Conservation (phyloP, 2,113 vertebrate genomes). For the Okapia johnstoni region DNA sequence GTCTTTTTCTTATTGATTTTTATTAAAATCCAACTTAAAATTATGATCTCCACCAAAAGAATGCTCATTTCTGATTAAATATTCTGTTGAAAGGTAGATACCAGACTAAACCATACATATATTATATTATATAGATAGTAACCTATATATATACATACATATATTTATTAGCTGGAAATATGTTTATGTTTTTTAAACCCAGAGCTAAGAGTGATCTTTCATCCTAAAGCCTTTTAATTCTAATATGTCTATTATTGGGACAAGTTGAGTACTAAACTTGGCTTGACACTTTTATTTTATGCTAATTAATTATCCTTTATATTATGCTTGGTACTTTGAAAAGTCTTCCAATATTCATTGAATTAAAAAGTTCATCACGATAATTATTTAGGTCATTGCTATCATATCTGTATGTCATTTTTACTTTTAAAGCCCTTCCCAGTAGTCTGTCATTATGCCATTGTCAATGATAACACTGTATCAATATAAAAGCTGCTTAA, state of each 20-base stretch:
- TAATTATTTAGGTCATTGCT: background rate
- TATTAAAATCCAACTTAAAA: background rate
- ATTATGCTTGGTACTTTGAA: background rate
- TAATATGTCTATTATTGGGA: background rate
- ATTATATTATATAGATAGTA: background rate
- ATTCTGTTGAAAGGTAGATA: background rate
- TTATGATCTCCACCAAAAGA: background rate
- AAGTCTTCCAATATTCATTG: background rate
- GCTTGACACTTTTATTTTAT: background rate
- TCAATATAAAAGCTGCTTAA: background rate
- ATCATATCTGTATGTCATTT: background rate
- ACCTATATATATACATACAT: background rate
- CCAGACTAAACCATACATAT: background rate
- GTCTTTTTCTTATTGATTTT: background rate
- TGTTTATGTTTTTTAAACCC: background rate
- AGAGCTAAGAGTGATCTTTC: background rate
- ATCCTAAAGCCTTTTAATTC: background rate
- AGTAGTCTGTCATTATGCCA: background rate
- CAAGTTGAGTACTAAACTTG: background rate
- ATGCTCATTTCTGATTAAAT: background rate
- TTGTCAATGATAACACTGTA: background rate
- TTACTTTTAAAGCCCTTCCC: background rate
- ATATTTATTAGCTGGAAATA: background rate
- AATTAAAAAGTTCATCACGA: conserved; percentile 10
- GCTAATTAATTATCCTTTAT: background rate